Evolutionary conservation across 2,797 vertebrate genomes (phyloP), one percentile per base, ranked within the genome.

Genomic region (Protonibea diacanthus): DNA sequence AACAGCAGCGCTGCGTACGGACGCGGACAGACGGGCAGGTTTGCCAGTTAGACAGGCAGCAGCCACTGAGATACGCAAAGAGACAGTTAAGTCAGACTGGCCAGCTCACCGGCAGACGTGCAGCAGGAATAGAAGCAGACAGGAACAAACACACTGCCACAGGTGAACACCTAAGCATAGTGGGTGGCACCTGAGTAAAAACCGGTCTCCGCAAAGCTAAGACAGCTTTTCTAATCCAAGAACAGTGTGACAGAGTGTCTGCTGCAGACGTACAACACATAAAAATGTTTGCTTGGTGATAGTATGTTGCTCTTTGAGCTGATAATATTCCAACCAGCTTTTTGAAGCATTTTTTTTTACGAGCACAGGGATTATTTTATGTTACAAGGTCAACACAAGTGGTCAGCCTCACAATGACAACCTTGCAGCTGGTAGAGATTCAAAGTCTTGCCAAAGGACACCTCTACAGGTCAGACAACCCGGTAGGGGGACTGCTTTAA

Each of bases 91-190:
- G 78, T 77, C 76, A 70, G 82, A 72, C 68, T 40, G 76, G 76
- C 76, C 80, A 40, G 75, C 70, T 84, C 82, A 66, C 76, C 18
- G 18, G 69, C 78, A 86, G 69, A 84, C 40, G 70, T 83, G 58
- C 80, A 71, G 70, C 76, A 75, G 60, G 65, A 87, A 83, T 29
- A 40, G 61, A 76, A 80, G 75, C 66, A 81, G 76, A 81, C 75
- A 62, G 65, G 63, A 74, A 67, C 71, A 86, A 70, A 81, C 78
- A 76, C 60, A 49, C 57, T 64, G 64, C 84, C 65, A 83, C 78
- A 86, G 77, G 89, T 89, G 82, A 79, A 82, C 72, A 75, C 79
- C 71, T 61, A 52, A 66, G 73, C 51, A 38, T 38, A 8, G 80
- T 82, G 75, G 78, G 73, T 80, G 70, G 85, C 65, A 71, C 52